Conservation (phyloP, 2,797 vertebrate genomes). For the Enoplosus armatus region DNA sequence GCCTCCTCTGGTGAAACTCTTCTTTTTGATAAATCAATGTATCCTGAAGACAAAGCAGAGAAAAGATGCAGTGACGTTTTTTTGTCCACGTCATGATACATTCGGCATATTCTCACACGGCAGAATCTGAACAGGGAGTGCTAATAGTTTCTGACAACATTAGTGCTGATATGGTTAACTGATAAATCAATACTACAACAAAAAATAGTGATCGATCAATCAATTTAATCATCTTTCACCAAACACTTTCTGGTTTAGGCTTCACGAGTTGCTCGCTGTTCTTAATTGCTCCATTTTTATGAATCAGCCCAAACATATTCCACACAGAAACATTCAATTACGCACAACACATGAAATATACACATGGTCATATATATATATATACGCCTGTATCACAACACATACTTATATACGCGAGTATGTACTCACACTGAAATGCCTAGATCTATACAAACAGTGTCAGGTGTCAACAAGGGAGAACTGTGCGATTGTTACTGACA, state of each 20-base stretch:
- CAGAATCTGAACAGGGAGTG: not conserved
- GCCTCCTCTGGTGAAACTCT: slow-evolving; percentile 99
- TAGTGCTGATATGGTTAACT: no score
- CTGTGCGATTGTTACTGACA: not conserved
- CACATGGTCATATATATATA: not conserved
- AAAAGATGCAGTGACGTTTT: not conserved
- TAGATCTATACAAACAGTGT: not conserved
- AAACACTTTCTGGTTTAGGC: not conserved
- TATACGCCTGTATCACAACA: not conserved
- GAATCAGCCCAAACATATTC: not conserved
- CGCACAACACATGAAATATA: not conserved
- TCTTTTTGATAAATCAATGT: slow-evolving; percentile 99
- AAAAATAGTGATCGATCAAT: no score
- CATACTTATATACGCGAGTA: not conserved
- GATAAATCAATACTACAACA: no score
- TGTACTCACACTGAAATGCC: not conserved
- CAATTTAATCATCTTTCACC: no score
- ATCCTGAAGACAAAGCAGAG: slow-evolving; percentile 83
- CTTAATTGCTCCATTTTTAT: not conserved
- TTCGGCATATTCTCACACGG: not conserved
- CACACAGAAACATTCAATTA: not conserved
- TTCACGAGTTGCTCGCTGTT: not conserved
- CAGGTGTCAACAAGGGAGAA: not conserved
- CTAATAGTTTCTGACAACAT: not conserved
- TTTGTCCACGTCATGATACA: not conserved